phyloP scores from a whole-genome alignment of 1,140 invertebrate genomes.

The Monomorium pharaonis region DNA sequence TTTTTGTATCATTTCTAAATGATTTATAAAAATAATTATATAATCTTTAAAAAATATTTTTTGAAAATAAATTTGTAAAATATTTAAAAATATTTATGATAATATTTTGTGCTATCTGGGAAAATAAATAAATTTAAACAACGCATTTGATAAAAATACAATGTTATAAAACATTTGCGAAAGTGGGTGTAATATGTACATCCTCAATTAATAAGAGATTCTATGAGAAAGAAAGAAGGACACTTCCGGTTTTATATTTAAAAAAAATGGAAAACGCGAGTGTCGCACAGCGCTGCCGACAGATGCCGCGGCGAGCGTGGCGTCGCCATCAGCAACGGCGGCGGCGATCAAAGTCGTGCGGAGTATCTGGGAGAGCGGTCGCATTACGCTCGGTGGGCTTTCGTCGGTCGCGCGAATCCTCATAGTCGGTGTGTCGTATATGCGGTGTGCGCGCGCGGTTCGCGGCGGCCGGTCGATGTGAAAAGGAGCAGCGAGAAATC shows the following conservation, averaged over 20 bases:
- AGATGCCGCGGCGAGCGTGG: slow-evolving; percentile 52
- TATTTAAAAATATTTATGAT: too few relatives aligned
- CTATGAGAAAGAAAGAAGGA: not conserved
- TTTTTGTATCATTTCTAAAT: too few relatives aligned
- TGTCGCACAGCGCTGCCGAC: not conserved
- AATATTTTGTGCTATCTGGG: too few relatives aligned
- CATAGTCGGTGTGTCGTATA: slow-evolving; percentile 30
- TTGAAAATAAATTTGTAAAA: too few relatives aligned
- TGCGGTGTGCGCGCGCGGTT: slow-evolving; percentile 62
- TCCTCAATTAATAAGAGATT: not conserved
- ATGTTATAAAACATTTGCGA: too few relatives aligned
- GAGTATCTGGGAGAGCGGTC: slow-evolving; percentile 76
- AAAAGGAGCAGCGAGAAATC: slow-evolving; percentile 22
- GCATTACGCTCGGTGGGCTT: slow-evolving; percentile 67
- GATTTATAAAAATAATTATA: too few relatives aligned
- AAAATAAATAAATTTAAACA: too few relatives aligned
- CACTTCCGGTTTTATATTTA: not conserved
- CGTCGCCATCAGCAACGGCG: slow-evolving; percentile 42
- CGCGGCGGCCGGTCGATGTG: slow-evolving; percentile 49
- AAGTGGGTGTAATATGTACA: too few relatives aligned
- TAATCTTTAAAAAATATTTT: too few relatives aligned
- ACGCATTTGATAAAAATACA: too few relatives aligned
- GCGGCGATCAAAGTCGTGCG: slow-evolving; percentile 74
- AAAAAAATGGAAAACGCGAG: not conserved
- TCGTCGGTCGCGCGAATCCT: slow-evolving; percentile 54